phyloP scores from a whole-genome alignment of 2,888 invertebrate species.

The Dromius quadrimaculatus region DNA sequence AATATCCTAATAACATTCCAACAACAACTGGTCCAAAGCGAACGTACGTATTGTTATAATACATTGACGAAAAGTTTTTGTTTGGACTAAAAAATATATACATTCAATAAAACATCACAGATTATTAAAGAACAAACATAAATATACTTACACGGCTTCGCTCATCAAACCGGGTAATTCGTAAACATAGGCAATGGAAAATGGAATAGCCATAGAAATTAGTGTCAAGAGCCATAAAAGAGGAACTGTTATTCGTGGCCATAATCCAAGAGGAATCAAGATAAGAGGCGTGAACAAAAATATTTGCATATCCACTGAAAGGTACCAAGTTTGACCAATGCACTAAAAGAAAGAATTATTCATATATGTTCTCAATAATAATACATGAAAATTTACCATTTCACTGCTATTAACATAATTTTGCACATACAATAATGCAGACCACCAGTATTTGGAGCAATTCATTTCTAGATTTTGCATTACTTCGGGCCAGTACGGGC shows the following conservation, averaged over 20 bases:
- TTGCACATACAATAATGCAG: conserved; percentile 59
- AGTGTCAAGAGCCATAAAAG: conserved; percentile 53
- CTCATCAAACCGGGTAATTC: conserved; percentile 47
- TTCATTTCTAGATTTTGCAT: conserved; percentile 48
- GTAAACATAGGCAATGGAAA: conserved; percentile 47
- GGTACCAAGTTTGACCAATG: conserved; percentile 71
- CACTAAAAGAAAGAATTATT: conserved; percentile 61
- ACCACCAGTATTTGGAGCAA: conserved; percentile 60
- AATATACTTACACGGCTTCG: conserved; percentile 54
- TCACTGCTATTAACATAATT: conserved; percentile 57
- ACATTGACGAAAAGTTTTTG: conserved; percentile 13
- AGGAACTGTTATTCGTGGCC: conserved; percentile 58
- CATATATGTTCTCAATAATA: conserved; percentile 43
- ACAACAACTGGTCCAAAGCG: conserved; percentile 42
- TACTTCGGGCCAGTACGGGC: conserved; percentile 65
- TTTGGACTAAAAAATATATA: conserved; percentile 24
- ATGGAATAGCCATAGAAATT: conserved; percentile 54
- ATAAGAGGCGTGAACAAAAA: conserved; percentile 69
- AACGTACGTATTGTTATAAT: conserved; percentile 31
- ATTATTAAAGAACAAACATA: conserved; percentile 4
- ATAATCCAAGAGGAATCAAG: conserved; percentile 67
- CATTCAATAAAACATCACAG: neutral
- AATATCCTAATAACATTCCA: conserved; percentile 43
- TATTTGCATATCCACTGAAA: conserved; percentile 72
- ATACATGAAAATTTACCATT: conserved; percentile 29